A percentile compares a stretch with the other conserved stretches of the same genome.
Conservation (phyloP, 2,888 invertebrate genomes). For the Julus scanicus region DNA sequence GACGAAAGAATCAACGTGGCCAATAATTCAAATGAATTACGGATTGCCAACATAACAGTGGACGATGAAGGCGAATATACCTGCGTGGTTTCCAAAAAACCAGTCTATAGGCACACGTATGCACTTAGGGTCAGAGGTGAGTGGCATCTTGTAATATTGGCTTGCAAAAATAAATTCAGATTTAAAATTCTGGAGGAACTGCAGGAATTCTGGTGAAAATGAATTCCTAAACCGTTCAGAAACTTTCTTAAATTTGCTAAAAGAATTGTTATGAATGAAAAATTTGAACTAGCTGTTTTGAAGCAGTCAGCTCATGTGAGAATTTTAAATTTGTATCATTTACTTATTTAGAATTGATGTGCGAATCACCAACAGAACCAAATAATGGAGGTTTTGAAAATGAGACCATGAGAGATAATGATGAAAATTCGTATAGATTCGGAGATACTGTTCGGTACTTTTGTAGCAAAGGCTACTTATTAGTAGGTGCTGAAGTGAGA, state of each 20-base stretch:
- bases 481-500: slow-evolving; percentile 51
- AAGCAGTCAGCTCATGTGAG: no score
- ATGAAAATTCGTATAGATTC: slow-evolving; percentile 45
- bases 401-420: background rate
- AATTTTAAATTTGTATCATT: no score
- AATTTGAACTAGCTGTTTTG: no score
- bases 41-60: slow-evolving; percentile 54
- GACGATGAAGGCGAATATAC: slow-evolving; percentile 57
- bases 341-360: slow-evolving; percentile 55
- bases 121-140: slow-evolving; percentile 55
- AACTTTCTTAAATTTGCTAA: no score
- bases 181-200: no score
- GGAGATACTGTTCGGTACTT: slow-evolving; percentile 56
- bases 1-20: slow-evolving; percentile 55
- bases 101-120: slow-evolving; percentile 51
- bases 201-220: no score
- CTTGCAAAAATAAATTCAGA: background rate
- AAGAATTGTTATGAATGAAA: no score
- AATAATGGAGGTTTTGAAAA: slow-evolving; percentile 50
- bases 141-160: background rate
- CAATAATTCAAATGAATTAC: slow-evolving; percentile 53
- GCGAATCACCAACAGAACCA: slow-evolving; percentile 52
- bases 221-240: no score
- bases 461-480: slow-evolving; percentile 55
- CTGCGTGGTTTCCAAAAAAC: slow-evolving; percentile 54